These are phyloP conservation scores for Drosophila anomalata DNA, from an alignment of 2,888 invertebrate genomes.

Conservation along the genomic window DNA sequence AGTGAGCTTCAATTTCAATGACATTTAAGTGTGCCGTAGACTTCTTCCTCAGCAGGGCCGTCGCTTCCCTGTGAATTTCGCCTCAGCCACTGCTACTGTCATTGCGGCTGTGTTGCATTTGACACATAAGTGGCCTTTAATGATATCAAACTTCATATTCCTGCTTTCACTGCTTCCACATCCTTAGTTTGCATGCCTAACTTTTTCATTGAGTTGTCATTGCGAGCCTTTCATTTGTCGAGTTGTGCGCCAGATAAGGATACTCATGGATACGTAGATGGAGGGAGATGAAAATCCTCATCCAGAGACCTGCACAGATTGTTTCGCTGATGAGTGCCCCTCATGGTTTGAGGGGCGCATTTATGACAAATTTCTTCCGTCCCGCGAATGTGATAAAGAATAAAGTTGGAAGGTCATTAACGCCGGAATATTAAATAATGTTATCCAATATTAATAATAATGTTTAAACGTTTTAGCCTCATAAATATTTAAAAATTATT, in stretches of 20 bases:
- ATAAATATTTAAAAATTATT: too few relatives aligned
- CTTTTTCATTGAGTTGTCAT: constrained; percentile 62
- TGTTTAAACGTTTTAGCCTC: too few relatives aligned
- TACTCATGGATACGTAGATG: constrained; percentile 6
- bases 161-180: constrained; percentile 53
- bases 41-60: constrained; percentile 13
- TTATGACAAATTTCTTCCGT: constrained; percentile 21
- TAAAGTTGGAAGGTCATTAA: constrained; percentile 33
- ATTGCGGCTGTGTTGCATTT: constrained; percentile 65
- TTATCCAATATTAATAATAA: neutral
- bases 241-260: constrained; percentile 38
- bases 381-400: constrained; percentile 12
- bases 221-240: constrained; percentile 59
- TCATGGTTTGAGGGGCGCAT: constrained; percentile 40
- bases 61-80: constrained; percentile 14
- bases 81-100: constrained; percentile 25
- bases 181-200: constrained; percentile 62
- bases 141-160: constrained; percentile 67
- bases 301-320: constrained; percentile 13
- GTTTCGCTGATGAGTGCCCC: constrained; percentile 11
- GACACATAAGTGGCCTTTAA: constrained; percentile 75
- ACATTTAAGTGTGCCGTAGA: constrained; percentile 64
- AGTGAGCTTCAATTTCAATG: constrained; percentile 69
- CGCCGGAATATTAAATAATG: neutral
- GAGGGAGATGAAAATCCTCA: constrained; percentile 3